phyloP scores from a whole-genome alignment of 2,888 invertebrate genomes.

The Ormia ochracea region DNA sequence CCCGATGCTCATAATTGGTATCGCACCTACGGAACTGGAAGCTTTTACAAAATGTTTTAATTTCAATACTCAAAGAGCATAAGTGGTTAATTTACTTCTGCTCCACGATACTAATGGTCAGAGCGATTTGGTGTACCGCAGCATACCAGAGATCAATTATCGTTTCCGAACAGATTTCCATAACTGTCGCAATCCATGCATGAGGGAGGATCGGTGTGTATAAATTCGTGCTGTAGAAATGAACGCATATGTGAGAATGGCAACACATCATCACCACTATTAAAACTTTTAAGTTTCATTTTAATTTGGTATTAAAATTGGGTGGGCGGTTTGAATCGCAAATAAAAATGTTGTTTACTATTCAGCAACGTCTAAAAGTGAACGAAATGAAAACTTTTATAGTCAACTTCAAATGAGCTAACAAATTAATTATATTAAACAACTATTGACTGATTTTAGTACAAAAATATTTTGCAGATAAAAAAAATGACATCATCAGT shows the following conservation, averaged over 20 bases:
- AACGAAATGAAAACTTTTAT: not conserved
- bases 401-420: not conserved
- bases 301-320: slow-evolving; percentile 3
- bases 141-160: too few relatives aligned
- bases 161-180: too few relatives aligned
- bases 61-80: too few relatives aligned
- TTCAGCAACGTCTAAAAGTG: not conserved
- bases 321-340: slow-evolving; percentile 1
- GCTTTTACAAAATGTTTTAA: too few relatives aligned
- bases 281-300: not conserved
- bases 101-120: too few relatives aligned
- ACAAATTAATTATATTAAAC: slow-evolving; percentile 10
- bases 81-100: too few relatives aligned
- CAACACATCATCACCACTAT: not conserved
- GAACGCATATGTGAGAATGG: too few relatives aligned
- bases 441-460: not conserved
- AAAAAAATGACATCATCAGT: not conserved
- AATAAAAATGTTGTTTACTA: slow-evolving; percentile 8
- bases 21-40: too few relatives aligned
- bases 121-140: too few relatives aligned
- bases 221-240: too few relatives aligned
- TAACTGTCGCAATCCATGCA: not conserved
- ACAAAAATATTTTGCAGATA: not conserved
- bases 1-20: too few relatives aligned
- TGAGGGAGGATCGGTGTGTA: too few relatives aligned